These are phyloP conservation scores for Tupaia tana DNA, from an alignment of 2,113 vertebrate genomes.

Conservation along the genomic window DNA sequence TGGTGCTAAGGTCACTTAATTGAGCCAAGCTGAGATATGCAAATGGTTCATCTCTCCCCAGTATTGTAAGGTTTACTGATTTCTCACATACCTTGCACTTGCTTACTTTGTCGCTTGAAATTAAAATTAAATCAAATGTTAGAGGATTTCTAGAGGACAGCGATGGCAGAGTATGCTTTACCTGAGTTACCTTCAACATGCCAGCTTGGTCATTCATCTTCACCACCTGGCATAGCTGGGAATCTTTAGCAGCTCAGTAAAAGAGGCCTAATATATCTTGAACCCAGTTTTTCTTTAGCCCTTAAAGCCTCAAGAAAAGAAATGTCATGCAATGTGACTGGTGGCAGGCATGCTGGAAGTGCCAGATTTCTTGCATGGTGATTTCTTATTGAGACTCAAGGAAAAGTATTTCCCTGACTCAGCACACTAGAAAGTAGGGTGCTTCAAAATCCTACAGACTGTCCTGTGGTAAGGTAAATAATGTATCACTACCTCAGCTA, in stretches of 20 bases:
- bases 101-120: constrained; percentile 79
- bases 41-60: constrained; percentile 49
- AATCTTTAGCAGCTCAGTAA: constrained; percentile 66
- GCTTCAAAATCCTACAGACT: not conserved
- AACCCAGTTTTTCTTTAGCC: not conserved
- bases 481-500: not conserved
- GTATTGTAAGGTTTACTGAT: constrained; percentile 75
- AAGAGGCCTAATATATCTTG: not conserved
- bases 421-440: not conserved
- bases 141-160: constrained; percentile 52
- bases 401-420: not conserved
- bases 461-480: not conserved
- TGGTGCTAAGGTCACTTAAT: constrained; percentile 35
- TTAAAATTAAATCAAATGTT: constrained; percentile 82
- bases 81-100: constrained; percentile 78
- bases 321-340: not conserved
- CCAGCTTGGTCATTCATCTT: constrained; percentile 69
- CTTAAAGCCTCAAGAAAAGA: constrained; percentile 45
- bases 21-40: constrained; percentile 71
- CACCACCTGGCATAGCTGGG: constrained; percentile 51
- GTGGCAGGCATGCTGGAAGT: not conserved
- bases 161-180: constrained; percentile 62
- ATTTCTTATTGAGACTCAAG: not conserved
- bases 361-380: not conserved
- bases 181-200: constrained; percentile 69